These are phyloP conservation scores for Spatulosminthurus flaviceps DNA, from an alignment of 2,888 invertebrate genomes.

Conservation along the genomic window DNA sequence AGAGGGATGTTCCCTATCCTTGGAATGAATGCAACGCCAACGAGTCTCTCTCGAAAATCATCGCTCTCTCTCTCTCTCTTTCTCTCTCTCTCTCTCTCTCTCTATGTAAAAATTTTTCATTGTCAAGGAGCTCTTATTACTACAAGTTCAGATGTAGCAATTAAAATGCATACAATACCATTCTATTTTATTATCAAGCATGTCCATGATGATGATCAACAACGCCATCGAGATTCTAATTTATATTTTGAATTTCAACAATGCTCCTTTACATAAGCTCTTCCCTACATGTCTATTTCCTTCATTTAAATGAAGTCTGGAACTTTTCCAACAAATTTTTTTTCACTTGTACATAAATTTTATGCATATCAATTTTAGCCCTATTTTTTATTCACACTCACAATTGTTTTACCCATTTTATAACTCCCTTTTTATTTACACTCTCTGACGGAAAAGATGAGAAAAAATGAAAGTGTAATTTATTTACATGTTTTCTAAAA, in stretches of 20 bases:
- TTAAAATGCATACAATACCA: background rate
- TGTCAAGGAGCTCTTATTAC: constrained; percentile 29
- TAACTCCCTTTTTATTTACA: no score
- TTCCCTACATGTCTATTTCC: constrained; percentile 13
- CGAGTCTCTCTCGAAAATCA: constrained; percentile 5
- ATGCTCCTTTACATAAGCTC: no score
- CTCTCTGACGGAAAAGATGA: no score
- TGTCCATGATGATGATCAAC: constrained; percentile 11
- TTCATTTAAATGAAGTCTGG: background rate
- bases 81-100: no score
- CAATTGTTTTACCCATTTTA: no score
- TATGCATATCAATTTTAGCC: background rate
- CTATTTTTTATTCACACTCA: constrained; percentile 10
- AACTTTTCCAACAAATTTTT: constrained; percentile 23
- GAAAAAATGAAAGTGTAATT: no score
- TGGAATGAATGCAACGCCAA: background rate
- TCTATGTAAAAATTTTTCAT: constrained; percentile 26
- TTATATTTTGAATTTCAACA: constrained; percentile 20
- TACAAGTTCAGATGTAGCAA: constrained; percentile 9
- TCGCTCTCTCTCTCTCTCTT: no score
- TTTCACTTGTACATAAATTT: background rate
- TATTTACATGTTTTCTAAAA: no score
- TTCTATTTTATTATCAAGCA: background rate
- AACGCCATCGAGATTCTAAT: constrained; percentile 15
- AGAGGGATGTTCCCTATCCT: background rate